Evolutionary conservation across 2,797 vertebrate species (phyloP), one percentile per base, ranked within the genome.

Genomic region (Syngnathus acus): DNA sequence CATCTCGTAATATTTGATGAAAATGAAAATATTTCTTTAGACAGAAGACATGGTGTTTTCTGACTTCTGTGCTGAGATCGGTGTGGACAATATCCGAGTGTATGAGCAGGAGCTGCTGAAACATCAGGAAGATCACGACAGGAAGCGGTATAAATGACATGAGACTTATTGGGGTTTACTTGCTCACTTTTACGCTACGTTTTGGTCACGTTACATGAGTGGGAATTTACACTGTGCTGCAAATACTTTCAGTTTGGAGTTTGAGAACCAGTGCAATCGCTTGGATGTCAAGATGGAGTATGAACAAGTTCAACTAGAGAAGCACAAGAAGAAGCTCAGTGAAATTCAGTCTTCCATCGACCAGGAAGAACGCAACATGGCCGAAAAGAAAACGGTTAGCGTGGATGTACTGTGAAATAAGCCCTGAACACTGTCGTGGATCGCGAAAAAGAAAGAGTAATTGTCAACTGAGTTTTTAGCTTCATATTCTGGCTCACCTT

Each of bases 21-120:
- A 19, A 0, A 19, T 21, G 23, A 62, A 21, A 42, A 21, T 63
- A 7, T 74, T 48, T 73, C 4, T 82, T 68, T 82, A 99, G 96
- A 89, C 92, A 42, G 95, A 99, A 84, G 94, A 98, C 79, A 21
- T 19, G 62, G 91, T 98, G 79, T 99, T 98, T 86, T 79, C 0
- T 62, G 90, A 93, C 50, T 98, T 99, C 86, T 99, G 97, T 78
- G 89, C 90, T 74, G 92, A 94, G 87, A 93, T 97, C 8, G 94
- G 94, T 0, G 84, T 97, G 69, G 86, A 81, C 76, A 95, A 89
- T 83, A 98, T 98, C 78, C 92, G 94, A 70, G 90, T 95, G 64
- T 99, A 94, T 60, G 95, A 99, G 68, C 90, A 92, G 81, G 93
- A 92, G 68, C 83, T 88, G 47, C 68, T 95, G 72, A 94, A 90